Percentiles rank a stretch among this genome's conserved stretches.
phyloP scores from a whole-genome alignment of 2,113 vertebrate genomes.

The Paramormyrops kingsleyae region DNA sequence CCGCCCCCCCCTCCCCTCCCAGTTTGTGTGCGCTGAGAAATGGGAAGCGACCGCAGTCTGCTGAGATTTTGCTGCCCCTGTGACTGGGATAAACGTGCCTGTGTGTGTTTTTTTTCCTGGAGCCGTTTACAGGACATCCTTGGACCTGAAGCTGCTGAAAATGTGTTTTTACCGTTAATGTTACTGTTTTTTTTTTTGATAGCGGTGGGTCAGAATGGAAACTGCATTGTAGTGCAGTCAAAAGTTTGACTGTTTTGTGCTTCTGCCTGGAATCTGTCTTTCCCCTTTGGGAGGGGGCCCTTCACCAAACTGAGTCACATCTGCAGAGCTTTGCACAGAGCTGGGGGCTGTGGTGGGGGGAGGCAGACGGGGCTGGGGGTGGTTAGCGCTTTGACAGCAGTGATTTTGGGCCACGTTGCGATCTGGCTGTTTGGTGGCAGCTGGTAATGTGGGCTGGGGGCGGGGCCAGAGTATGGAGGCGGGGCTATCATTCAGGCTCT shows the following conservation, averaged over 20 bases:
- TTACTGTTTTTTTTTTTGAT: background rate
- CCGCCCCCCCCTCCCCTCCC: no score
- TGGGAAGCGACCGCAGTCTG: background rate
- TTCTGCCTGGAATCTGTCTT: background rate
- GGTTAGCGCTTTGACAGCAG: background rate
- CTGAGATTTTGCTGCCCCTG: background rate
- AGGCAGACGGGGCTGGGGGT: background rate
- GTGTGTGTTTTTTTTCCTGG: background rate
- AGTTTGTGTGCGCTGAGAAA: background rate
- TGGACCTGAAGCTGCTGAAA: background rate
- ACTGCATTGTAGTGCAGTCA: background rate
- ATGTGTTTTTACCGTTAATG: background rate
- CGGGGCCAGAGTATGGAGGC: background rate
- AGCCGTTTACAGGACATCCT: background rate
- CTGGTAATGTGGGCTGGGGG: background rate
- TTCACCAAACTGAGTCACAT: background rate
- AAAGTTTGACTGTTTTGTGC: background rate
- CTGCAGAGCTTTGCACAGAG: background rate
- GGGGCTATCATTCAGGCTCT: constrained; percentile 51
- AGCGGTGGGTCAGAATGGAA: background rate
- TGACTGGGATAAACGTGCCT: background rate
- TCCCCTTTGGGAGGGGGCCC: background rate
- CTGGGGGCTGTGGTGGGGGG: background rate
- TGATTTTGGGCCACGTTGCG: background rate
- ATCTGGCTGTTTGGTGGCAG: background rate